A percentile compares a stretch with the other conserved stretches of the same genome.
These are phyloP conservation scores for Muscidifurax raptorellus DNA, from an alignment of 1,140 invertebrate genomes.

Conservation along the genomic window DNA sequence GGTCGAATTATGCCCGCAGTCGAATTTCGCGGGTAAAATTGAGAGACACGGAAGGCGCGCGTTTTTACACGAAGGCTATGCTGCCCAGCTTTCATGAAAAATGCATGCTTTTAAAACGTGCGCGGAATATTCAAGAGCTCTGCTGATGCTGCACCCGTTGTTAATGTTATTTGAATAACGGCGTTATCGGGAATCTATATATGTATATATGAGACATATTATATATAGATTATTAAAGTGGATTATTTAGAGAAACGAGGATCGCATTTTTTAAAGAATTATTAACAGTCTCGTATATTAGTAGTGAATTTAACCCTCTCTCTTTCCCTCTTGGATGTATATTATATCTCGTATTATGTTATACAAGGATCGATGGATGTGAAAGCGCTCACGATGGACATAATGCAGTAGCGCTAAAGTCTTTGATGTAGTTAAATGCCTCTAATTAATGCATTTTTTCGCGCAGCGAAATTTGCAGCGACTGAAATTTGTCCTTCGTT, in stretches of 20 bases:
- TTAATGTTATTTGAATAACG: slow-evolving; percentile 2
- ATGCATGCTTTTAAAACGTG: slow-evolving; percentile 1
- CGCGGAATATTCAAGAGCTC: background rate
- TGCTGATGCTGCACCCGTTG: background rate
- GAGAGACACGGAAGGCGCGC: background rate
- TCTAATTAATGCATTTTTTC: background rate
- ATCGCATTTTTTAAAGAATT: no score
- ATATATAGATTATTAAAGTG: no score
- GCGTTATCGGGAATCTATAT: background rate
- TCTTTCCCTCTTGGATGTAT: no score
- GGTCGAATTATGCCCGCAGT: background rate
- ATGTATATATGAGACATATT: no score
- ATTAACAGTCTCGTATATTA: no score
- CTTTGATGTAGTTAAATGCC: background rate
- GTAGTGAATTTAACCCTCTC: no score
- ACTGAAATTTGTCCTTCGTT: background rate
- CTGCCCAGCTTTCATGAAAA: background rate
- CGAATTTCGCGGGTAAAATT: background rate
- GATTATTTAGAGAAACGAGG: no score
- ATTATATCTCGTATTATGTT: no score
- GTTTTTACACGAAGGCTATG: background rate
- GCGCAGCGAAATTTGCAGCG: background rate
- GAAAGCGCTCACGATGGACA: no score
- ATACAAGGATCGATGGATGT: no score
- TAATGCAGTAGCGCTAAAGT: no score